A percentile compares a stretch with the other conserved stretches of the same genome.
phyloP scores from a whole-genome alignment of 2,888 invertebrate genomes.

The Sarcophaga carnaria region DNA sequence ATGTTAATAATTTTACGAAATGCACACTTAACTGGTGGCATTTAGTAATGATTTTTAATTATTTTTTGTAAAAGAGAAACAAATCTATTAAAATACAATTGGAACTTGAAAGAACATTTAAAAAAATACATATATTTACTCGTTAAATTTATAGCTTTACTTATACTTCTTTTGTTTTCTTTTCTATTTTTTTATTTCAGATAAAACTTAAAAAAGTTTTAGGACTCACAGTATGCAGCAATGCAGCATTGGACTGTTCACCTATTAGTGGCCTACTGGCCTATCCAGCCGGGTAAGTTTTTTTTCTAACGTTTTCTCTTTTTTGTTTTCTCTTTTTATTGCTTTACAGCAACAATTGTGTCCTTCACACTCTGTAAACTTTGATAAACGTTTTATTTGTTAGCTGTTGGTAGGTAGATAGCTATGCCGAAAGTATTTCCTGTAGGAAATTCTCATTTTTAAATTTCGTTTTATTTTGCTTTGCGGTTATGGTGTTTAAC shows the following conservation, averaged over 20 bases:
- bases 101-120: no score
- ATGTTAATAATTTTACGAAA: no score
- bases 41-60: no score
- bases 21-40: no score
- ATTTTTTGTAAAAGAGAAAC: no score
- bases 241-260: conserved; percentile 95
- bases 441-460: neutral
- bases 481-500: neutral
- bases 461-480: conserved; percentile 11
- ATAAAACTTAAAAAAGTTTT: conserved; percentile 97
- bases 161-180: conserved; percentile 8
- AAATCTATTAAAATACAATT: no score
- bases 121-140: neutral
- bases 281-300: conserved; percentile 97
- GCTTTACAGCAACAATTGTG: neutral
- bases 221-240: conserved; percentile 96
- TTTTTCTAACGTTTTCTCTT: no score
- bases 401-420: neutral
- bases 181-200: conserved; percentile 83
- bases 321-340: neutral
- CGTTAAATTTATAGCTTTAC: conserved; percentile 24
- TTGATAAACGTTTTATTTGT: neutral
- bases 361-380: neutral
- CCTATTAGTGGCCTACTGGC: conserved; percentile 93
- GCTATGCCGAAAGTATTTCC: neutral